These are phyloP conservation scores for Balaenoptera acutorostrata DNA, from an alignment of 2,113 vertebrate species.

Conservation along the genomic window DNA sequence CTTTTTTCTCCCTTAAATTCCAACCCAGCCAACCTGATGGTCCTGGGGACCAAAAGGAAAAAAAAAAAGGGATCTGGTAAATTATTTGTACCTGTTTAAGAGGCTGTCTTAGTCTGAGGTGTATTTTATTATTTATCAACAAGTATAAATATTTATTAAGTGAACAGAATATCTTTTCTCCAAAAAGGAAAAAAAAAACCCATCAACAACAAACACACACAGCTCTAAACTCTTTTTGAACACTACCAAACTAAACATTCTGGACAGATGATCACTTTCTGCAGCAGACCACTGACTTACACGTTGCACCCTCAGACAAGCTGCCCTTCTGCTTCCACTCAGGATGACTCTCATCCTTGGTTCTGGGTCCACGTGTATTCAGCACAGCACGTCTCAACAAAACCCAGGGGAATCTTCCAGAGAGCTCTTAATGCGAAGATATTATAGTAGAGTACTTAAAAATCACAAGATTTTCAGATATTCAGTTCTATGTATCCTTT, in stretches of 20 bases:
- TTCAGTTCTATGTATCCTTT: not conserved
- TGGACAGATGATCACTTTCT: not conserved
- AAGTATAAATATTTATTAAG: conserved; percentile 57
- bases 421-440: not conserved
- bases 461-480: not conserved
- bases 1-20: not conserved
- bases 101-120: not conserved
- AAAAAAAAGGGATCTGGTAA: not conserved
- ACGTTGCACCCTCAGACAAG: not conserved
- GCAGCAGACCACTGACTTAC: not conserved
- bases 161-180: not conserved
- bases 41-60: not conserved
- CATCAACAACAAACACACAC: not conserved
- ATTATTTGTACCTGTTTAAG: conserved; percentile 43
- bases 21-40: not conserved
- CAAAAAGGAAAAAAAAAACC: not conserved
- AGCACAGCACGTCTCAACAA: not conserved
- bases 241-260: not conserved
- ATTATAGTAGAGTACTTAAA: not conserved
- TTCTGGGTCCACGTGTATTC: not conserved
- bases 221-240: not conserved
- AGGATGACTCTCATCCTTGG: not conserved
- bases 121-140: conserved; percentile 54
- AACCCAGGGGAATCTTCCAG: not conserved
- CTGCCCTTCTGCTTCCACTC: not conserved